Evolutionary conservation across 2,888 invertebrate genomes (phyloP), one percentile per base, ranked within the genome.

Genomic region (Apantesis nais): DNA sequence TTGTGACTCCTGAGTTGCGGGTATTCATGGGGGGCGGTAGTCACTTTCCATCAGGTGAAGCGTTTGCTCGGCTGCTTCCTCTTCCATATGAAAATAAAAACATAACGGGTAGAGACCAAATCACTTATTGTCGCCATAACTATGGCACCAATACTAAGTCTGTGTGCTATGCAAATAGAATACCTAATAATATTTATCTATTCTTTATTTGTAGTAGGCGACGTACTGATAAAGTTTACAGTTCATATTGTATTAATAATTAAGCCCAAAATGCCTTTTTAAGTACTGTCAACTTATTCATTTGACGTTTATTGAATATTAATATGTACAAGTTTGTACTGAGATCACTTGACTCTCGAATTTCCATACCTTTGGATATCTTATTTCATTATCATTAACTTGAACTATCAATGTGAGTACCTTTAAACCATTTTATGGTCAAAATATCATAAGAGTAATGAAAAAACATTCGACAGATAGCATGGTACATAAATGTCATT

Each of bases 161-260:
- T 39, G 25, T 39, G 19, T 29, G 19, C 25, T 8, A 39, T 37
- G 37, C 39, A 25, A 62, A 16, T 39, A 9, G 25, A 9, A 52
- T 52, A 52, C 48, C 48, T 52, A n/a, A n/a, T n/a, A n/a, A n/a
- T n/a, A 52, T 48, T 48, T 55, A 55, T 25, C 55, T 55, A 55
- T 55, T 55, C 25, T 25, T 25, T 55, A 14, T 14, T 25, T 55
- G 14, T 25, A 55, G 29, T 41, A 16, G 16, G 9, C 8, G 41
- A 29, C 7, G 29, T 16, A 25, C 39, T 41, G 62, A 62, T 25
- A 29, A 0, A 41, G 25, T 63, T 63, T 55, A 55, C 1, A 25
- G 4, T 25, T 55, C 14, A 25, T 25, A 12, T 55, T 14, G 55
- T 25, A 55, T 34, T 34, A 34, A 34, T 34, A 34, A 5, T 34